Evolutionary conservation across 1,140 invertebrate genomes (phyloP), one percentile per base, ranked within the genome.

Genomic region (Dermatophagoides farinae): DNA sequence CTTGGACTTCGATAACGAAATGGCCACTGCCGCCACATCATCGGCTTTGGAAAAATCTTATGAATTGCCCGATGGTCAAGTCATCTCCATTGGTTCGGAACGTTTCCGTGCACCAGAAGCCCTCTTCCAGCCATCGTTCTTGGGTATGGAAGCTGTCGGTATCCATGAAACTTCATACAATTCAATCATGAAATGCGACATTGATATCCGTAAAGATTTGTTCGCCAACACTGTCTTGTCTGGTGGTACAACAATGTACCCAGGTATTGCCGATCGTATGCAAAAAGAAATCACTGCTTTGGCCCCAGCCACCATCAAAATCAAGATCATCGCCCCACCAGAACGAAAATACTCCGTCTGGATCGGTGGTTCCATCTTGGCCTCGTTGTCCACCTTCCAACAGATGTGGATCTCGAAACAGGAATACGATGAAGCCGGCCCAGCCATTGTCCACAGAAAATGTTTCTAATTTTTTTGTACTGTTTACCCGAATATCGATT

Each of bases 31-130:
- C 68, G 69, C 69, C 71, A 74, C 71, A 72, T 79, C 70, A 72
- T 80, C 74, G 71, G 72, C 67, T 11, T 77, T 93, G 65, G 88
- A 92, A 73, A 92, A 92, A 78, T 85, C 82, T 64, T 95, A 93
- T 71, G 89, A 93, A 74, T 78, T 93, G 69, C 90, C 88, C 68
- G 89, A 92, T 73, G 90, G 86, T 69, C 74, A 77, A 68, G 79
- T 81, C 64, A 81, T 82, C 70, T 82, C 79, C 70, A 81, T 81
- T 66, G 80, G 80, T 57, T 81, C 80, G 70, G 79, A 69, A 60
- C 80, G 92, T 71, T 97, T 97, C 88, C 84, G 91, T 76, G 95
- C 88, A 76, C 90, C 90, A 41, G 90, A 95, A 72, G 88, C 90
- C 66, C 80, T 96, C 62, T 95, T 96, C 86, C 89, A 93, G 75